Evolutionary conservation across 2,113 vertebrate genomes (phyloP).

Genomic region (Eidolon helvum): DNA sequence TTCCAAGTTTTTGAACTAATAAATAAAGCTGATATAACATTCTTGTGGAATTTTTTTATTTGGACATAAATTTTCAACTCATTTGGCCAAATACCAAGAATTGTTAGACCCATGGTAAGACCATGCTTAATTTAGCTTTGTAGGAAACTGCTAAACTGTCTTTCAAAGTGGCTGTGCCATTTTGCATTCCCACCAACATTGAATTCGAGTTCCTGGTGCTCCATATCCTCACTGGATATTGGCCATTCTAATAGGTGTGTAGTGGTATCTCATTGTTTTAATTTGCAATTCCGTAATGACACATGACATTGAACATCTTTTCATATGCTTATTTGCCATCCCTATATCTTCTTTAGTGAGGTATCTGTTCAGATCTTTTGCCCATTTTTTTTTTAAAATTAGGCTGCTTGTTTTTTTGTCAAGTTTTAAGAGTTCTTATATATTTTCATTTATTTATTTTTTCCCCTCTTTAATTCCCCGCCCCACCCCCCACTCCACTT

Average conservation of each 20-base stretch:
- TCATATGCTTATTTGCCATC: neutral
- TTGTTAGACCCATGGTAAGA: neutral
- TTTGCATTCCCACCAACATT: neutral
- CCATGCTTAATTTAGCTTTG: neutral
- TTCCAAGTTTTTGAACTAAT: neutral
- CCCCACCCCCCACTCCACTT: too few species aligned
- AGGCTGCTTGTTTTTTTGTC: neutral
- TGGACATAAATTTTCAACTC: neutral
- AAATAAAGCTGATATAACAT: neutral
- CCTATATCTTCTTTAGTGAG: neutral
- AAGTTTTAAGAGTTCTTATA: neutral
- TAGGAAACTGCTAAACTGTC: neutral
- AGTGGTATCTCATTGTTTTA: neutral
- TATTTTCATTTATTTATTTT: too few species aligned
- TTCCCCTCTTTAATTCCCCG: too few species aligned
- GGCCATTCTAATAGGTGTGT: neutral
- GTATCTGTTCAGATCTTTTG: neutral
- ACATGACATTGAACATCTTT: neutral
- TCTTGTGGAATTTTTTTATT: neutral
- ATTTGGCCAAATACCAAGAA: neutral
- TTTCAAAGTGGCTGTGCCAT: neutral
- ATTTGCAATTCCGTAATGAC: neutral
- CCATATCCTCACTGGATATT: neutral
- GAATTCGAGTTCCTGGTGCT: neutral
- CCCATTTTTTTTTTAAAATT: neutral